Base-by-base conservation (phyloP, 2,888 invertebrate species). In the Eristalis arbustorum region DNA sequence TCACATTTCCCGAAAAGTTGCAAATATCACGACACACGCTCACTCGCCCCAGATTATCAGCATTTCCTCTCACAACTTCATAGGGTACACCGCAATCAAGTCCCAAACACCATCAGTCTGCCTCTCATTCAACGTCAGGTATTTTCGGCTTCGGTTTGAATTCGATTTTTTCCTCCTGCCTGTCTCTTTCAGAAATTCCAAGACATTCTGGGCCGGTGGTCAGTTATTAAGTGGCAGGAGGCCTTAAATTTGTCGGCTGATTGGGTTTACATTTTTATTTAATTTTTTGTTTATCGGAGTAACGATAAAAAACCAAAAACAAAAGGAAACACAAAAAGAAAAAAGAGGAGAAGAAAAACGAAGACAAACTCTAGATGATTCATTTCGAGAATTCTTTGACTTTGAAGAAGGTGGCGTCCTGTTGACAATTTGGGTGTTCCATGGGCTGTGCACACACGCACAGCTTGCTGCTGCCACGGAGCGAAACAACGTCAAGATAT, bases 351-450 rank as follows among this genome's bases (percentile, higher is more conserved):
- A 22, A n/a, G 28, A 57, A 23, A 49, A 61, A 8, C 22, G 14
- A 25, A 25, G 49, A 76, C 25, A 63, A 80, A 64, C 73, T 71
- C 61, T 62, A 82, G 85, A 85, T 85, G 85, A 85, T 77, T 85
- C 85, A 85, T 85, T 82, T 85, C 28, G 28, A 56, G 74, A 82
- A 82, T 85, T 85, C 59, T 59, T 59, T 34, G 61, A 82, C 64
- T 81, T 76, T 37, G 49, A 59, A 62, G 72, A 77, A 63, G 73
- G 85, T 78, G 77, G 77, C 81, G 77, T 82, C 77, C 77, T 85
- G 77, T 85, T 78, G 85, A 82, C 85, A 82, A 85, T 85, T 74
- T 85, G 85, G 77, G 85, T 85, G 85, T 85, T 85, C 82, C 77
- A 59, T 69, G 61, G n/a, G 68, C 34, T 25, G 62, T 28, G 59